Evolutionary conservation across 2,888 invertebrate species (phyloP), one percentile per base, ranked within the genome.

Genomic region (Nephrocerus scutellatus): DNA sequence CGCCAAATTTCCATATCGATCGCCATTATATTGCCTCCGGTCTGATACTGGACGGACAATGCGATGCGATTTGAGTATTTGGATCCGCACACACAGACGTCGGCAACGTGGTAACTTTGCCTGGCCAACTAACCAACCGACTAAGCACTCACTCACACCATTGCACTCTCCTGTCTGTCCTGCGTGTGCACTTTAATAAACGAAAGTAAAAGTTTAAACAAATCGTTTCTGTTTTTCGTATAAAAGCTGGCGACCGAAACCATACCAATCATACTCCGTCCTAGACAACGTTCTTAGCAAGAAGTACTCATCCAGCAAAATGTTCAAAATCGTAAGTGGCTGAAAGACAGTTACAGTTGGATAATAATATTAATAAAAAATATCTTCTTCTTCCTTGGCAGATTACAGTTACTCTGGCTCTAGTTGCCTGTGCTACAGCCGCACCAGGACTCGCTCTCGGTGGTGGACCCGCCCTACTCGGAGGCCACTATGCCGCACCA

Each of bases 281-380:
- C 33, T 36, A 43, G 38, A 40, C 43, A 28, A 45, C 45, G 42
- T 43, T 47, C 37, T 36, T 29, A 8, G 33, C 40, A n/a, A n/a
- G n/a, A n/a, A n/a, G n/a, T n/a, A n/a, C n/a, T n/a, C n/a, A n/a
- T n/a, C 28, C 41, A 20, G 10, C 46, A 57, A 51, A 41, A 61
- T 61, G 61, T 56, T 60, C 49, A 59, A 58, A 59, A 53, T 54
- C 44, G 61, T 61, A 53, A 61, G 60, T 60, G 30, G 43, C 24
- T 29, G n/a, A n/a, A n/a, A n/a, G n/a, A 10, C 21, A 10, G 32
- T 14, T 36, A 33, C 14, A 9, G 26, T 21, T 34, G 24, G 16
- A 34, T 8, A n/a, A 22, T 25, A 3, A 24, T 8, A 24, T 23
- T 18, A 9, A 14, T 22, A 26, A 21, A 24, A 12, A 18, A 2